Evolutionary conservation across 2,113 vertebrate genomes (phyloP).

Genomic region (Tenebrosternarchus preto): DNA sequence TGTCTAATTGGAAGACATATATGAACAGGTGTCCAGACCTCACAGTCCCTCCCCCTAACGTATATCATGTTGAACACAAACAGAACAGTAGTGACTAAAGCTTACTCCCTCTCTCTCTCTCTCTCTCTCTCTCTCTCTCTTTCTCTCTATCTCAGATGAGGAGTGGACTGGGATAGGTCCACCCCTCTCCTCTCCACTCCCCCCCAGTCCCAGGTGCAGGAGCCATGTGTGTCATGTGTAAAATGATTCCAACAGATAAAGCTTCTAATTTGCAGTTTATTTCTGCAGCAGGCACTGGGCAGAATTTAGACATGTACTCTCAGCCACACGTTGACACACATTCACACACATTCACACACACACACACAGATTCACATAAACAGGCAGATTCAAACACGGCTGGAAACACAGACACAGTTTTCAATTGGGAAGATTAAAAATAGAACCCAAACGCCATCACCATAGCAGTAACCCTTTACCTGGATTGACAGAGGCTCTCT

Average conservation of each 20-base stretch:
- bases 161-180: too few species aligned
- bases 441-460: conserved; percentile 69
- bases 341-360: conserved; percentile 14
- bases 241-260: conserved; percentile 69
- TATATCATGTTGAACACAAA: conserved; percentile 27
- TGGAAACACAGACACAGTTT: conserved; percentile 30
- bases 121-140: conserved; percentile 18
- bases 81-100: too few species aligned
- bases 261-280: conserved; percentile 70
- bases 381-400: neutral
- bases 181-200: neutral
- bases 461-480: conserved; percentile 73
- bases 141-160: conserved; percentile 22
- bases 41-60: conserved; percentile 1
- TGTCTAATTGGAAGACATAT: too few species aligned
- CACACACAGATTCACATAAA: conserved; percentile 41
- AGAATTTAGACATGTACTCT: conserved; percentile 65
- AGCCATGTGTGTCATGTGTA: conserved; percentile 49
- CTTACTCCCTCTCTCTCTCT: conserved; percentile 5
- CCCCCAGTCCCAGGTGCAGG: conserved; percentile 24
- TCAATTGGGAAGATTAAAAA: conserved; percentile 51
- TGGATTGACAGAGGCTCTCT: conserved; percentile 62
- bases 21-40: conserved; percentile 13
- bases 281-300: conserved; percentile 73
- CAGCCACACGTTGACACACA: conserved; percentile 36